These are phyloP conservation scores for Chlorocebus sabaeus DNA, from an alignment of 2,113 vertebrate genomes.

Conservation along the genomic window DNA sequence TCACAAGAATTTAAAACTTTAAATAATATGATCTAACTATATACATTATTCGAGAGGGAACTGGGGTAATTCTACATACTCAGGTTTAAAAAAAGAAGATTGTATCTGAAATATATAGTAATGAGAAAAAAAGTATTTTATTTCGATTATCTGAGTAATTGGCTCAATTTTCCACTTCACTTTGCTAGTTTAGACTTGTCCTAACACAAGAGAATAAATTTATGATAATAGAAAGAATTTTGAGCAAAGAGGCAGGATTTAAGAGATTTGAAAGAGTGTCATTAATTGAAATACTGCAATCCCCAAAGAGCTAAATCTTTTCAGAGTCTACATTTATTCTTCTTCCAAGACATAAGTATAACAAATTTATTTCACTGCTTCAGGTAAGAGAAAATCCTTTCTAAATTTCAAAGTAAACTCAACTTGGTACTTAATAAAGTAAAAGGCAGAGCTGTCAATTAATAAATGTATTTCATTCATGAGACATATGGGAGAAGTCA, in stretches of 20 bases:
- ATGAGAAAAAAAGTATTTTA: slow-evolving; percentile 3
- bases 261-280: slow-evolving; percentile 26
- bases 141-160: slow-evolving; percentile 51
- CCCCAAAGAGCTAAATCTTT: slow-evolving; percentile 48
- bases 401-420: slow-evolving; percentile 29
- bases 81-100: background rate
- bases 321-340: background rate
- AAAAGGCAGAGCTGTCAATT: background rate
- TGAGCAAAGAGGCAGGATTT: slow-evolving; percentile 36
- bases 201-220: slow-evolving; percentile 51
- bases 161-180: slow-evolving; percentile 35
- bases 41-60: background rate
- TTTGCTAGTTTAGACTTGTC: slow-evolving; percentile 52
- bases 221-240: slow-evolving; percentile 45
- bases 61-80: background rate
- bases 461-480: background rate
- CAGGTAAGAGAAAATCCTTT: background rate
- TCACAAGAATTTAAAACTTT: background rate
- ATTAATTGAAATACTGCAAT: slow-evolving; percentile 58
- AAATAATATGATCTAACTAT: background rate
- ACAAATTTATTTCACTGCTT: slow-evolving; percentile 36
- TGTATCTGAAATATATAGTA: slow-evolving; percentile 31
- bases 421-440: background rate
- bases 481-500: background rate
- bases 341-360: background rate